Percentiles rank a stretch among this genome's conserved stretches.
Evolutionary conservation across 2,113 vertebrate species (phyloP).

Genomic region (Corythoichthys haematopterus): DNA sequence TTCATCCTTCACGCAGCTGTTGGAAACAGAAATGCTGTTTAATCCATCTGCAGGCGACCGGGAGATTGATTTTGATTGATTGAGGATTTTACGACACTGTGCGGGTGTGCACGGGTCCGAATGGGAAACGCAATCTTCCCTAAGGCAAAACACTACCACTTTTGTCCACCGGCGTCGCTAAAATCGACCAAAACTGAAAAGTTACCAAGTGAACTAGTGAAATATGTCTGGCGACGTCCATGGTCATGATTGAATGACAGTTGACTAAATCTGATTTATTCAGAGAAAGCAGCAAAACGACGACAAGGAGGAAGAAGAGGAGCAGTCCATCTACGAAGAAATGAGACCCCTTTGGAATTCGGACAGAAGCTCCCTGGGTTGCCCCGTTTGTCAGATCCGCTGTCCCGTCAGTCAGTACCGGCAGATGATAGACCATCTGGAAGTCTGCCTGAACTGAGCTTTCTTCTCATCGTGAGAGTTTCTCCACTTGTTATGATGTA

Average conservation of each 20-base stretch:
- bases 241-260: background rate
- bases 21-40: no score
- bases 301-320: background rate
- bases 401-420: slow-evolving; percentile 78
- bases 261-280: slow-evolving; percentile 3
- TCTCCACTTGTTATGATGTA: background rate
- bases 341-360: background rate
- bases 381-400: slow-evolving; percentile 73
- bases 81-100: no score
- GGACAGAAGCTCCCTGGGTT: slow-evolving; percentile 82
- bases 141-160: no score
- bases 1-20: no score
- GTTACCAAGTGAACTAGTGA: no score
- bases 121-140: no score
- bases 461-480: background rate
- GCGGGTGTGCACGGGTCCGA: no score
- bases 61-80: no score
- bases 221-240: no score
- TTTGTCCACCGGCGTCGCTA: no score
- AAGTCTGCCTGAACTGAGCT: slow-evolving; percentile 74
- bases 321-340: slow-evolving; percentile 18
- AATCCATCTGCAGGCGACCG: no score
- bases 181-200: no score
- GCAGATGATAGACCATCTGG: slow-evolving; percentile 81
- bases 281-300: slow-evolving; percentile 65